These are phyloP conservation scores for Holacanthella duospinosa DNA, from an alignment of 2,888 invertebrate genomes.

Conservation along the genomic window DNA sequence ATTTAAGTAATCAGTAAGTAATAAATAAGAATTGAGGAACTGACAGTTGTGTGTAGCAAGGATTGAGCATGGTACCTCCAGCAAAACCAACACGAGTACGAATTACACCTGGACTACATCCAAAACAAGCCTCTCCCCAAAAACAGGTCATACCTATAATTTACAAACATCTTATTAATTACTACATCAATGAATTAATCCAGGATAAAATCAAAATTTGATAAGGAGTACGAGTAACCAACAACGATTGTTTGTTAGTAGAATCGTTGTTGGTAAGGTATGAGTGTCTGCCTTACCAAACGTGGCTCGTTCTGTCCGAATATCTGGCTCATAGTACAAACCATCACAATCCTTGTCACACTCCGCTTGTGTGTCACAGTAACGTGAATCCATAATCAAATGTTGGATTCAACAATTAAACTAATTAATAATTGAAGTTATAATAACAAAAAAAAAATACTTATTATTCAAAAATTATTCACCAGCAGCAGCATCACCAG, in stretches of 20 bases:
- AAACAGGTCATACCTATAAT: constrained; percentile 66
- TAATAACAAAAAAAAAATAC: too few relatives aligned
- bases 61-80: constrained; percentile 69
- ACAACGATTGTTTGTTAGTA: too few relatives aligned
- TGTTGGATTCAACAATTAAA: neutral
- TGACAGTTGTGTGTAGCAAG: constrained; percentile 54
- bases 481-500: too few relatives aligned
- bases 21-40: neutral
- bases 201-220: too few relatives aligned
- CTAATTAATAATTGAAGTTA: too few relatives aligned
- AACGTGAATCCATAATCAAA: neutral
- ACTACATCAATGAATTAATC: too few relatives aligned
- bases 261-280: too few relatives aligned
- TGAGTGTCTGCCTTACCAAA: constrained; percentile 53
- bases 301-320: constrained; percentile 60
- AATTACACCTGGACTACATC: constrained; percentile 63
- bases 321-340: constrained; percentile 55
- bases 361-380: constrained; percentile 9
- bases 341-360: constrained; percentile 38
- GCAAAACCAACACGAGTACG: constrained; percentile 89
- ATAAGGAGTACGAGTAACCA: too few relatives aligned
- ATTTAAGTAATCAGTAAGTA: neutral
- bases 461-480: too few relatives aligned
- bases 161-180: neutral
- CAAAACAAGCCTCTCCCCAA: constrained; percentile 80